Evolutionary conservation across 2,888 invertebrate species (phyloP).

Genomic region (Mantis religiosa): DNA sequence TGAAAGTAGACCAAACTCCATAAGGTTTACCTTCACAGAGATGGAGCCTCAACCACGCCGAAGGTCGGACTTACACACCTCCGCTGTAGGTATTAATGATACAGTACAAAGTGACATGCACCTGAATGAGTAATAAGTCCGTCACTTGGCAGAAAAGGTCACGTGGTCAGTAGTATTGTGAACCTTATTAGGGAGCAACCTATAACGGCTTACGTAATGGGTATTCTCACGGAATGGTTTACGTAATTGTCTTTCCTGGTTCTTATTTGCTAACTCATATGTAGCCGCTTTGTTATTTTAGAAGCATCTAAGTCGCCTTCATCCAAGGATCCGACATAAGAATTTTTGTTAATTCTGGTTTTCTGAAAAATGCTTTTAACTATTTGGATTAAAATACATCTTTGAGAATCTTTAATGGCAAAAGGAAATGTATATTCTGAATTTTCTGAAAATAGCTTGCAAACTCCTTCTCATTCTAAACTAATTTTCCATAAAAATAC

Average conservation of each 20-base stretch:
- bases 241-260: background rate
- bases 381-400: no score
- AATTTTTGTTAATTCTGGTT: no score
- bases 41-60: background rate
- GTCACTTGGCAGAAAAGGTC: background rate
- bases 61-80: background rate
- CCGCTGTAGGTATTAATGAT: background rate
- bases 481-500: no score
- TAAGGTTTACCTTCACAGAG: no score
- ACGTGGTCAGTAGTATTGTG: background rate
- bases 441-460: no score
- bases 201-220: background rate
- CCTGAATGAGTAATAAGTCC: background rate
- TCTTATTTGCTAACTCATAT: background rate
- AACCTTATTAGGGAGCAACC: background rate
- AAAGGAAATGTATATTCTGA: no score
- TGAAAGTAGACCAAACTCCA: no score
- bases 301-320: no score
- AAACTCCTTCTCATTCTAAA: no score
- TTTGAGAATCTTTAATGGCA: no score
- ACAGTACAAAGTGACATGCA: background rate
- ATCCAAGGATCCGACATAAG: no score
- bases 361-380: no score
- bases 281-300: background rate
- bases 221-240: background rate